Conservation (phyloP, 1,140 invertebrate genomes). For the Sycophila sp. region DNA sequence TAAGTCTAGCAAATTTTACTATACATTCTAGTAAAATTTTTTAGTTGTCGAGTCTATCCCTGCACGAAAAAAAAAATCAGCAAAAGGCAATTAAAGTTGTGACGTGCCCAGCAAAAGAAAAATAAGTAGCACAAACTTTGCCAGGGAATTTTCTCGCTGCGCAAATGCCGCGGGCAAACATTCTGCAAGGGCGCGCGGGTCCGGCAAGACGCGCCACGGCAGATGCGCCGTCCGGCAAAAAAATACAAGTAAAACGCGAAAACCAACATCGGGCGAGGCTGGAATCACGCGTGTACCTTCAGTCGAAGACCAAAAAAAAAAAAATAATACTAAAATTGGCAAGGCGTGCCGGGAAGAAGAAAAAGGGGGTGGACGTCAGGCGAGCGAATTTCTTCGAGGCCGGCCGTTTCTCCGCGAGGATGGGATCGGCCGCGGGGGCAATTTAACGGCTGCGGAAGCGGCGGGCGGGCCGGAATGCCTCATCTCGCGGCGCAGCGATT, state of each 20-base stretch:
- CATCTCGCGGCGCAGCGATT: constrained; percentile 24
- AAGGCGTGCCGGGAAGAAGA: not conserved
- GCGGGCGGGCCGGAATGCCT: constrained; percentile 5
- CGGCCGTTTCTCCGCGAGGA: not conserved
- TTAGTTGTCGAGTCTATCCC: no score
- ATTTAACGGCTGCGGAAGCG: constrained; percentile 15
- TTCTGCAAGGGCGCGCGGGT: no score
- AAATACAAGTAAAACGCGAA: constrained; percentile 10
- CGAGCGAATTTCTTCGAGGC: not conserved
- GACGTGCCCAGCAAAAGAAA: no score
- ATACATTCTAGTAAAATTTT: no score
- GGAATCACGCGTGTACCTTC: not conserved
- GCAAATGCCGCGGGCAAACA: constrained; percentile 23
- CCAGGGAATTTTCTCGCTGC: no score
- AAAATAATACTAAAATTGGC: not conserved
- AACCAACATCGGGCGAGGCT: not conserved
- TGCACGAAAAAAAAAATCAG: no score
- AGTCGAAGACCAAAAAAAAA: not conserved
- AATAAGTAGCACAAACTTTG: no score
- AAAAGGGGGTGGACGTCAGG: not conserved
- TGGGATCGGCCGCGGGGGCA: not conserved
- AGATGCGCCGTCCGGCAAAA: not conserved
- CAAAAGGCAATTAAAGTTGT: no score
- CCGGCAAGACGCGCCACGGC: not conserved
- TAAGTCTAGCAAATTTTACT: no score